Evolutionary conservation across 2,797 vertebrate genomes (phyloP).

Genomic region (Echiichthys vipera): DNA sequence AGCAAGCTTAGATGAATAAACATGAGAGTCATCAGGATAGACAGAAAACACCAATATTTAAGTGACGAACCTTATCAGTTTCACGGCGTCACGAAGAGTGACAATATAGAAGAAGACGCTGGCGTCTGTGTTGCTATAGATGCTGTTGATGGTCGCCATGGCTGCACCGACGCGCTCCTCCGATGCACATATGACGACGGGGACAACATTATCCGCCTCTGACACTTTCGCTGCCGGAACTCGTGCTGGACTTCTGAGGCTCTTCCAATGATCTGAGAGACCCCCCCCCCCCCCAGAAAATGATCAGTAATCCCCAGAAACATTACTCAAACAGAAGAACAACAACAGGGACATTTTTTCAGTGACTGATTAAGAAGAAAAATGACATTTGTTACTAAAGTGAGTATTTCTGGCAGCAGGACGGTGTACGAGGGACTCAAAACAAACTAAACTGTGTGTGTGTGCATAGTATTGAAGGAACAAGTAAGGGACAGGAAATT

Average conservation of each 20-base stretch:
- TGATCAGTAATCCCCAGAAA: not conserved
- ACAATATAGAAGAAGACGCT: conserved; percentile 93
- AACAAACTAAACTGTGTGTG: no score
- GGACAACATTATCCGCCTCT: conserved; percentile 83
- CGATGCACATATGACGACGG: conserved; percentile 91
- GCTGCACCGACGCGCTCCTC: conserved; percentile 90
- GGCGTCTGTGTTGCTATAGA: conserved; percentile 91
- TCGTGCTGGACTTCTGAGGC: not conserved
- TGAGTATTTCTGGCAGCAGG: no score
- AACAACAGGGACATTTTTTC: no score
- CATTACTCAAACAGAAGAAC: not conserved
- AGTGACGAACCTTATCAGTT: conserved; percentile 84
- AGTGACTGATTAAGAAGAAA: no score
- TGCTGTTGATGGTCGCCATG: conserved; percentile 94
- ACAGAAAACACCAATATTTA: no score
- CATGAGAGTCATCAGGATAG: not conserved
- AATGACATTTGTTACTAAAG: no score
- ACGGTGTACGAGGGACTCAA: no score
- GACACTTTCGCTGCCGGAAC: not conserved
- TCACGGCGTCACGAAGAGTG: conserved; percentile 88
- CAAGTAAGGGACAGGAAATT: no score
- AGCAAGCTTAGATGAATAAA: not conserved
- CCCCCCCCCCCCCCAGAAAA: no score
- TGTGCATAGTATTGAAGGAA: no score
- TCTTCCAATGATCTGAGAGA: conserved; percentile 58